Evolutionary conservation across 2,888 invertebrate genomes (phyloP).

Genomic region (Norana najaformis): DNA sequence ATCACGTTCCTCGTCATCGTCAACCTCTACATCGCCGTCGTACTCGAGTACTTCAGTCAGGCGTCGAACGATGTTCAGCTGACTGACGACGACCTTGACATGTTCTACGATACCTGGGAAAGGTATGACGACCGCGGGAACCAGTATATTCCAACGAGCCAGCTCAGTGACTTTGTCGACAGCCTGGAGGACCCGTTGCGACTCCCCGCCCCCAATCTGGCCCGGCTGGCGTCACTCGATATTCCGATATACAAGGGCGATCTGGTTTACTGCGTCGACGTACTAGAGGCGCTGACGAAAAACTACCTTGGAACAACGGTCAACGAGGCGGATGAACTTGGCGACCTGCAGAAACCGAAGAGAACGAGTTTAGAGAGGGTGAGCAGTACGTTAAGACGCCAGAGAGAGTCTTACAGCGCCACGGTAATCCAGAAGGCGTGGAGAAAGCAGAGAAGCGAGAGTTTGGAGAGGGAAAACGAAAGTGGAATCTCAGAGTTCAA

Average conservation of each 20-base stretch:
- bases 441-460: conserved; percentile 17
- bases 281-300: conserved; percentile 88
- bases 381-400: conserved; percentile 81
- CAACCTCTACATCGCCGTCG: conserved; percentile 97
- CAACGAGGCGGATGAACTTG: conserved; percentile 64
- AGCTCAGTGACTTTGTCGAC: conserved; percentile 91
- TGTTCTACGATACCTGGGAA: conserved; percentile 96
- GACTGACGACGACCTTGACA: conserved; percentile 93
- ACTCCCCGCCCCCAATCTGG: conserved; percentile 91
- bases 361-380: conserved; percentile 88
- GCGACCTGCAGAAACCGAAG: conserved; percentile 63
- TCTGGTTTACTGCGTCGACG: conserved; percentile 93
- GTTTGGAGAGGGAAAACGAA: neutral
- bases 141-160: conserved; percentile 90
- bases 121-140: conserved; percentile 96
- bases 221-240: conserved; percentile 92
- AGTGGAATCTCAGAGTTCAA: neutral
- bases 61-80: conserved; percentile 96
- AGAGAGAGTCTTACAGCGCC: conserved; percentile 84
- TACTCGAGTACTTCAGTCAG: conserved; percentile 94
- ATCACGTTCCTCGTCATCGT: conserved; percentile 96
- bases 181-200: conserved; percentile 91
- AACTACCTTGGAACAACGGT: conserved; percentile 93
- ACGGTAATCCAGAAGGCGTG: conserved; percentile 80
- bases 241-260: conserved; percentile 92